These are phyloP conservation scores for Nasonia oneida DNA, from an alignment of 2,888 invertebrate species.

Conservation along the genomic window DNA sequence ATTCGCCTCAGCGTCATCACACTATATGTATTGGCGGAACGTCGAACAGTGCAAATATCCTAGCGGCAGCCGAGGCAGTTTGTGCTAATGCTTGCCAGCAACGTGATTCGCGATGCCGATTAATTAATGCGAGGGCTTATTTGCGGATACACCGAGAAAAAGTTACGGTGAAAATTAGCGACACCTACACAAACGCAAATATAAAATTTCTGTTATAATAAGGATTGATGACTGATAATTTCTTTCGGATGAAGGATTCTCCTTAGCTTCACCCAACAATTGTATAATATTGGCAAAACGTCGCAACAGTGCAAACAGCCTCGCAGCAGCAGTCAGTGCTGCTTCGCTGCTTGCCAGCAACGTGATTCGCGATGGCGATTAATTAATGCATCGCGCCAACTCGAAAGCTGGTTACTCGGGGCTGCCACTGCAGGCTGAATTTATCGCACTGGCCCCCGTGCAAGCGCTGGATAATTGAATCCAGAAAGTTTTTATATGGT, in stretches of 20 bases:
- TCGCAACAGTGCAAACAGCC: constrained; percentile 30
- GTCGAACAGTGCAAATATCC: constrained; percentile 30
- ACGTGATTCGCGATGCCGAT: constrained; percentile 41
- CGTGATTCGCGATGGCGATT: constrained; percentile 51
- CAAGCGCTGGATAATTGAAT: constrained; percentile 58
- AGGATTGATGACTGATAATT: no score
- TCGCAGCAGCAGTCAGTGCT: constrained; percentile 64
- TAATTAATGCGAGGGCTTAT: constrained; percentile 40
- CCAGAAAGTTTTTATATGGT: constrained; percentile 49
- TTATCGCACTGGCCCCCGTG: constrained; percentile 43
- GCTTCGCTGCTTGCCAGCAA: constrained; percentile 9
- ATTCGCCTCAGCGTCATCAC: not conserved
- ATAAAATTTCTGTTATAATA: no score
- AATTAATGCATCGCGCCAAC: constrained; percentile 47
- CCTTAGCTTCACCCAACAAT: not conserved
- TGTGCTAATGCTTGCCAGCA: constrained; percentile 31
- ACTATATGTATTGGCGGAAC: not conserved
- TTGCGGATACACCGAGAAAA: no score
- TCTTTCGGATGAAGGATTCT: not conserved
- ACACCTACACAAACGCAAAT: no score
- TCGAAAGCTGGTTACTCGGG: constrained; percentile 45
- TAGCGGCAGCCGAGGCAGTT: constrained; percentile 61
- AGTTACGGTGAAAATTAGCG: no score
- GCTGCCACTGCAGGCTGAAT: constrained; percentile 34
- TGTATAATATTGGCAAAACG: not conserved